Base-by-base conservation (phyloP, 53 echinoderm and acorn worm genomes). In the Pentamera pediparva region DNA sequence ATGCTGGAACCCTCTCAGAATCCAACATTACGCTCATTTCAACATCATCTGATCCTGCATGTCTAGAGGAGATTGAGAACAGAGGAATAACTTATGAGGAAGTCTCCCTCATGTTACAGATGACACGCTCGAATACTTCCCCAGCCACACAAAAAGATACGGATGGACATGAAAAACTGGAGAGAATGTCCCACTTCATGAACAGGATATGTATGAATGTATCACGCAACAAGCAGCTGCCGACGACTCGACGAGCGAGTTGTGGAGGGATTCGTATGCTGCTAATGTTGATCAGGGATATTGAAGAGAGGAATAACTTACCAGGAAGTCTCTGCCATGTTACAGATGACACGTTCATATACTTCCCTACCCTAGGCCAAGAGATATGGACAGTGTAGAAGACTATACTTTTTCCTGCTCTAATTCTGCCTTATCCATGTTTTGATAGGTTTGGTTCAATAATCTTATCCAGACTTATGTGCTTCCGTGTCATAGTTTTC, bases 71-170 rank as follows among this genome's bases (percentile, higher is more conserved):
- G 37, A 31, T 35, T 10, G 13, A n/a, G n/a, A 62, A 10, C 18
- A 37, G 6, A 62, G 37, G 18, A 15, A 62, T 11, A 34, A 11
- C n/a, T 17, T 6, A 1, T 6, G 35, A 24, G 35, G 18, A 18
- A 62, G 62, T 22, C 62, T 62, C 33, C 37, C 36, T 17, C 6
- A 62, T 62, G 62, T 62, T 1, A 62, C 35, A 11, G 36, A 62
- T 35, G n/a, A 62, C 0, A 35, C 35, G 4, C 37, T 62, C 20
- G 4, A 34, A 4, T 34, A 36, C 36, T 62, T 62, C 37, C 17
- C 4, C 5, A 15, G 21, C 12, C 37, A 11, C 36, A 62, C 21
- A n/a, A 6, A 7, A 34, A 35, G 1, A 35, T 62, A 21, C 18
- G n/a, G n/a, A n/a, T n/a, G 62, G 17, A 62, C 17, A 35, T 35